Evolutionary conservation across 53 echinoderm and acorn worm genomes (phyloP), one percentile per base, ranked within the genome.

Genomic region (Holothuria leucospilota): DNA sequence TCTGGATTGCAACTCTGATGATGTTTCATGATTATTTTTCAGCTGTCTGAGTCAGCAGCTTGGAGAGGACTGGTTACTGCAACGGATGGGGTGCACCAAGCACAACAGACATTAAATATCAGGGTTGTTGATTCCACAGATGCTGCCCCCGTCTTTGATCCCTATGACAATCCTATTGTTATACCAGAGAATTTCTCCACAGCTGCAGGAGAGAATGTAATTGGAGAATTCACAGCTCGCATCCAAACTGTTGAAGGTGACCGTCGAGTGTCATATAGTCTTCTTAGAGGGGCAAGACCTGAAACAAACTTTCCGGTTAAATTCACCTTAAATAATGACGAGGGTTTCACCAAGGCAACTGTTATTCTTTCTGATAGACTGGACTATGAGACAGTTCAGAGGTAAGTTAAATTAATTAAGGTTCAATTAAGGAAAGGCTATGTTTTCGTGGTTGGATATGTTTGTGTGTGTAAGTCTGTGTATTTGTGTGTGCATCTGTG

Each of bases 301-400:
- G 89, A 87, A 52, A 98, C 98, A 41, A 98, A 98, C 92, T 85
- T 68, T 39, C 85, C 93, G 6, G 67, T 26, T 18, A 95, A 90
- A 67, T 98, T 98, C 69, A 25, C 64, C 20, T 78, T 91, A 30
- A 41, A 20, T 39, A 74, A 49, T 51, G 25, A 9, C 2, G 20
- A 62, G 0, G 20, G 24, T 34, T 56, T 59, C n/a, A 29, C 30
- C 8, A 66, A 30, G 16, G 92, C 86, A 29, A 61, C 61, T n/a
- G 25, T 98, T 12, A 69, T 73, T 11, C 69, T 95, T 28, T 73
- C 41, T 26, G 69, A 65, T 2, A 46, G 24, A 15, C 69, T 98
- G 60, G 98, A 98, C 73, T 98, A 84, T 69, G 98, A 98, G 77
- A 86, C 93, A 11, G 93, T 95, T 2, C 46, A 73, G 71, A 28